Base-by-base conservation (phyloP, 2,113 vertebrate genomes). In the Rhabdomys dilectus region DNA sequence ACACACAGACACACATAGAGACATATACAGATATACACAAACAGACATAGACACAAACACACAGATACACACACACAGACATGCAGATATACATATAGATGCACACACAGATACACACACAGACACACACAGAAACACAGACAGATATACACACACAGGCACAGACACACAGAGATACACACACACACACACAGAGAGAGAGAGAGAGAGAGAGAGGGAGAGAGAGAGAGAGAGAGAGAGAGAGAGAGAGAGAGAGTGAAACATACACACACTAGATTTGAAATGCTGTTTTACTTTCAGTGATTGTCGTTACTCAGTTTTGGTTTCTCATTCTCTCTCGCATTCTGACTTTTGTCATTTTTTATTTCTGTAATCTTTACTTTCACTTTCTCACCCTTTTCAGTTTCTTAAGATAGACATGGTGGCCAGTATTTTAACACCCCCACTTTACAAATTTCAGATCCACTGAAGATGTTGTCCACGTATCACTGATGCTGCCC, bases 311-410 rank as follows among this genome's bases (percentile, higher is more conserved):
- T 48, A 1, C 64, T 68, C 8, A 4, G 51, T 86, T 86, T 5
- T 89, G 8, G 92, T 95, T 95, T 58, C 64, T 81, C 70, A 80
- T 31, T 68, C 6, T 51, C 31, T 90, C 4, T 84, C 77, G 58
- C 26, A 60, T 39, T 81, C 19, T 70, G 7, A 9, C 16, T 64
- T 89, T 31, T 82, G 72, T 76, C 36, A 39, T 87, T 92, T 68
- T 88, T 6, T 91, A 73, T 29, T 64, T 66, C 26, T 11, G 9
- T 64, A 34, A 11, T 16, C 31, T 51, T 51, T 22, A 19, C 26
- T 21, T 64, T 13, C 48, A 36, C 85, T 22, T 9, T 48, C 8
- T 6, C 48, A 36, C 19, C 19, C 56, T 90, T 72, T 19, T 2
- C 68, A 62, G 3, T 87, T 58, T 89, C 51, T 88, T 88, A 88